phyloP scores from a whole-genome alignment of 2,797 vertebrate species.

The Natrix natrix region DNA sequence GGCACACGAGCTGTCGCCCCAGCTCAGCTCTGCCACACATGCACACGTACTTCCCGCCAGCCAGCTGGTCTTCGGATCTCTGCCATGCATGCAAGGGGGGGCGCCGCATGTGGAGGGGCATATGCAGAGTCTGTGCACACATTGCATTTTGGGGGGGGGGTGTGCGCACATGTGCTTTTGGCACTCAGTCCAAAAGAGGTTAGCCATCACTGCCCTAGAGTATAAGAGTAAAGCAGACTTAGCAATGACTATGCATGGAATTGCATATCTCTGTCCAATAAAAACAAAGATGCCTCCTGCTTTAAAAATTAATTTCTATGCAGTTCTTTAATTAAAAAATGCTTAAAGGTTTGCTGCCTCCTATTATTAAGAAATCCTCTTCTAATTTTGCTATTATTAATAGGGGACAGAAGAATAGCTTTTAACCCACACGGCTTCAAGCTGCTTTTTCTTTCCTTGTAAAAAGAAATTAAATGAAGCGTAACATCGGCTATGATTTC shows the following conservation, averaged over 20 bases:
- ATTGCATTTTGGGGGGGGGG: no score
- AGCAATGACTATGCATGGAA: background rate
- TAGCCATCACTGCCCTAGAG: background rate
- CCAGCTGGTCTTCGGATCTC: no score
- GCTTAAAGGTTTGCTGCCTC: background rate
- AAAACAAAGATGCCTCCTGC: background rate
- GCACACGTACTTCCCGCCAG: no score
- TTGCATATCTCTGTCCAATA: background rate
- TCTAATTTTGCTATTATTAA: background rate
- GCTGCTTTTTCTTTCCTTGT: background rate
- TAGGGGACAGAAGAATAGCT: background rate
- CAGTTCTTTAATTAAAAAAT: background rate
- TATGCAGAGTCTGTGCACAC: no score
- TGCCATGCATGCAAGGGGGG: no score
- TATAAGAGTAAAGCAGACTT: background rate
- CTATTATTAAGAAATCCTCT: background rate
- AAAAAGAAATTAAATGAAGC: constrained; percentile 9
- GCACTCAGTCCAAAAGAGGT: no score
- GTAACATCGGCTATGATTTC: background rate
- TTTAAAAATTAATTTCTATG: background rate
- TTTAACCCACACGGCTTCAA: background rate
- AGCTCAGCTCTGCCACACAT: no score
- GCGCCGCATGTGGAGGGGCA: no score
- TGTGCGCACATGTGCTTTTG: no score
- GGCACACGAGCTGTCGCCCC: no score